Percentiles rank a stretch among this genome's conserved stretches.
Evolutionary conservation across 2,888 invertebrate species (phyloP).

Genomic region (Panorpa germanica): DNA sequence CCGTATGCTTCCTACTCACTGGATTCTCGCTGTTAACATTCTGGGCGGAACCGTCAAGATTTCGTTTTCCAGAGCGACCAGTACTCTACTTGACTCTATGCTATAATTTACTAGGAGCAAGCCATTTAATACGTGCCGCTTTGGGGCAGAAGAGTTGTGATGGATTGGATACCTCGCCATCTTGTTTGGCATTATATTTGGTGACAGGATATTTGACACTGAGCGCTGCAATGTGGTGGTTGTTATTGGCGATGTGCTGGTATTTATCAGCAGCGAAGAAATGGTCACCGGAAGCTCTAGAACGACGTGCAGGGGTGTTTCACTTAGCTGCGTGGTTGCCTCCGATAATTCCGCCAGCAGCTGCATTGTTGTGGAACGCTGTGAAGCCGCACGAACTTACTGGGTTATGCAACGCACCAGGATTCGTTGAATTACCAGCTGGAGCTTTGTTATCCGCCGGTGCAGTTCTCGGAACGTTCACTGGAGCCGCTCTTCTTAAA

Average conservation of each 20-base stretch:
- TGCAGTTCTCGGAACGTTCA: conserved; percentile 21
- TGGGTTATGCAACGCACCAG: conserved; percentile 53
- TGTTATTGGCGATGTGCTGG: conserved; percentile 75
- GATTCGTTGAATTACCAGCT: conserved; percentile 23
- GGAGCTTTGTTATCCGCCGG: conserved; percentile 19
- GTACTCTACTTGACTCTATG: conserved; percentile 80
- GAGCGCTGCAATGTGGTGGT: conserved; percentile 73
- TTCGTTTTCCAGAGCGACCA: conserved; percentile 84
- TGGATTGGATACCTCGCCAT: conserved; percentile 28
- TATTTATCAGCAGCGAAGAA: conserved; percentile 78
- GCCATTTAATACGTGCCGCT: conserved; percentile 50
- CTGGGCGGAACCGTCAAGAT: conserved; percentile 73
- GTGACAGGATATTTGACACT: conserved; percentile 60
- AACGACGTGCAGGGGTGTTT: conserved; percentile 67
- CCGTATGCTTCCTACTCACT: conserved; percentile 62
- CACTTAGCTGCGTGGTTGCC: conserved; percentile 80
- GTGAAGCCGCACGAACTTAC: conserved; percentile 65
- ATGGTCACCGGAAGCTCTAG: conserved; percentile 85
- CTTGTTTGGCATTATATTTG: conserved; percentile 58
- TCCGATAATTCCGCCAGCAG: conserved; percentile 69
- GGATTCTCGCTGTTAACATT: conserved; percentile 72
- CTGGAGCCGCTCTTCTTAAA: conserved; percentile 20
- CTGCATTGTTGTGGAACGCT: conserved; percentile 56
- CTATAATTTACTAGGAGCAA: conserved; percentile 60
- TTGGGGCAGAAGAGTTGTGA: conserved; percentile 23